Percentiles rank a stretch among this genome's conserved stretches.
Evolutionary conservation across 2,797 vertebrate genomes (phyloP).

Genomic region (Rhynchotus rufescens): DNA sequence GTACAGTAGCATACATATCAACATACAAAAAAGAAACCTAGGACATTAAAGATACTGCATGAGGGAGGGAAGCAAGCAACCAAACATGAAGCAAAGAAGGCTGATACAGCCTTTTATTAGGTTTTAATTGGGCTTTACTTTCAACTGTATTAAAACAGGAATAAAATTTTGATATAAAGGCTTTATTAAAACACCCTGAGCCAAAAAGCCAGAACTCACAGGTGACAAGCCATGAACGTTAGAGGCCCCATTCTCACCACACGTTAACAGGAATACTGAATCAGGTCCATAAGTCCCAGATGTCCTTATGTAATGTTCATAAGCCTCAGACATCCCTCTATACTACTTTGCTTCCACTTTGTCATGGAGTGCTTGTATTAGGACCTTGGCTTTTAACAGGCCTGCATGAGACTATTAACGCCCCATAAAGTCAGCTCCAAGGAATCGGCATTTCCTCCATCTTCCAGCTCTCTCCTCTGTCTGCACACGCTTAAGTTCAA

Average conservation of each 20-base stretch:
- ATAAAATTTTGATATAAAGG: not conserved
- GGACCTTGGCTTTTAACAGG: not conserved
- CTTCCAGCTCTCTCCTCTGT: not conserved
- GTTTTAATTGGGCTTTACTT: not conserved
- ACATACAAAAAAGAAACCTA: slow-evolving; percentile 11
- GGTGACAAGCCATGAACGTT: not conserved
- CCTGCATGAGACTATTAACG: not conserved
- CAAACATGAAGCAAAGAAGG: not conserved
- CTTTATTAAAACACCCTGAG: not conserved
- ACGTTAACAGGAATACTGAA: not conserved
- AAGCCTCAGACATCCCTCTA: not conserved
- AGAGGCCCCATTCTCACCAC: not conserved
- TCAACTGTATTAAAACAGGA: not conserved
- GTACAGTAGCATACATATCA: not conserved
- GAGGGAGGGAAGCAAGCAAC: slow-evolving; percentile 17
- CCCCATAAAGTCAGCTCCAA: not conserved
- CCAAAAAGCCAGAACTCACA: not conserved
- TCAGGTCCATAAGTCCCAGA: not conserved
- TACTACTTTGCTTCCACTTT: not conserved
- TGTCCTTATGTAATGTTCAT: no score
- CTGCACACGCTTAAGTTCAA: not conserved
- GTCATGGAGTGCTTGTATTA: not conserved
- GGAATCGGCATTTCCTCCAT: not conserved
- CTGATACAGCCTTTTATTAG: not conserved
- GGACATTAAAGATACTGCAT: not conserved